Percentiles rank a stretch among this genome's conserved stretches.
phyloP scores from a whole-genome alignment of 2,888 invertebrate species.

The Eilema griseolum region DNA sequence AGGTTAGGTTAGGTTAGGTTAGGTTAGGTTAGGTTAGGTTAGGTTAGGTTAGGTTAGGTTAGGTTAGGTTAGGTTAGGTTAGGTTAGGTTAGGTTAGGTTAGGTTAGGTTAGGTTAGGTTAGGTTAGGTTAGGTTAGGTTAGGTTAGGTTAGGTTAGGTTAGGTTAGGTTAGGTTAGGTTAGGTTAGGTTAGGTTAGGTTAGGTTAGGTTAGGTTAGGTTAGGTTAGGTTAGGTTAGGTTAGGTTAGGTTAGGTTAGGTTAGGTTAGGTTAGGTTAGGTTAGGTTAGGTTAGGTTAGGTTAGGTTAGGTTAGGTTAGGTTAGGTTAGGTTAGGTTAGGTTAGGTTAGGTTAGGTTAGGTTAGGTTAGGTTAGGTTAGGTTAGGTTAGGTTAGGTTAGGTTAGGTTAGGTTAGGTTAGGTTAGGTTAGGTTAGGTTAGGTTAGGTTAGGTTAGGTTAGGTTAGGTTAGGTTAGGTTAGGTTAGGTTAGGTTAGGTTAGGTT shows the following conservation, averaged over 20 bases:
- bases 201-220: conserved; percentile 32
- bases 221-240: conserved; percentile 33
- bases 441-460: conserved; percentile 28
- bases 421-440: conserved; percentile 17
- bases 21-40: conserved; percentile 20
- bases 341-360: conserved; percentile 28
- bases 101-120: conserved; percentile 13
- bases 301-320: conserved; percentile 28
- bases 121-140: conserved; percentile 12
- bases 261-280: conserved; percentile 26
- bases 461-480: conserved; percentile 30
- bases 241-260: conserved; percentile 26
- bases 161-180: conserved; percentile 13
- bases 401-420: conserved; percentile 25
- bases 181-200: conserved; percentile 13
- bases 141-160: conserved; percentile 13
- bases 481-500: conserved; percentile 20
- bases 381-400: conserved; percentile 25
- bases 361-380: conserved; percentile 32
- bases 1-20: conserved; percentile 16
- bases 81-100: conserved; percentile 13
- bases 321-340: conserved; percentile 29
- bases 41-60: conserved; percentile 20
- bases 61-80: conserved; percentile 19
- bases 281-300: conserved; percentile 25